Evolutionary conservation across 2,888 invertebrate species (phyloP), one percentile per base, ranked within the genome.

Genomic region (Cancer borealis): DNA sequence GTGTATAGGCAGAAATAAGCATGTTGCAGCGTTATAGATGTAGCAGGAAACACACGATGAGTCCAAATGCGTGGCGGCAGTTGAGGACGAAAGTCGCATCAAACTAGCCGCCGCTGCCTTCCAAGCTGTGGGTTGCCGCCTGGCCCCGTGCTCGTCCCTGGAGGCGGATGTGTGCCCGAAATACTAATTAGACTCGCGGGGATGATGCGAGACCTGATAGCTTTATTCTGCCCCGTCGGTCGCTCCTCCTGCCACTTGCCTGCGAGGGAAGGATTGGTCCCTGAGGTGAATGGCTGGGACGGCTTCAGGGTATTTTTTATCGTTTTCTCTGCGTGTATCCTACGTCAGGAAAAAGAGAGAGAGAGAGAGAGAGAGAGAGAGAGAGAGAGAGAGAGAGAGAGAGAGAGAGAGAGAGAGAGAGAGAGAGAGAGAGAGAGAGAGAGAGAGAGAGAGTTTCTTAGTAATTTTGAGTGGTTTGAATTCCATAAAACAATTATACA

Each of bases 161-260:
- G 91, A 91, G 66, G 91, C 30, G 91, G 45, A 60, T 91, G 66
- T 91, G 91, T 91, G 91, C 60, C 66, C 91, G 66, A 91, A 91
- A 91, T 91, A 91, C 91, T 91, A 91, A 91, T 91, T 91, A 91
- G 91, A 66, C 47, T 39, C 45, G 49, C 66, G 21, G 54, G 60
- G 21, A 45, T 49, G 91, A 91, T 91, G 91, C 39, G 60, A 46
- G 66, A 39, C 39, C 91, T 91, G 91, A 91, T 91, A 91, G 91
- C 91, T 91, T 91, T 91, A 91, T 91, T 66, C 91, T 91, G 91
- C 49, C 91, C 91, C 91, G 30, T 49, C 90, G 47, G n/a, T 49
- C 90, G 47, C 47, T 46, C 88, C 45, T 88, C 49, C 49, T 30
- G 49, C 90, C 90, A 49, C 79, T 30, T 30, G 79, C 79, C 79